Conservation (phyloP, 2,113 vertebrate species). For the Xiphophorus hellerii region DNA sequence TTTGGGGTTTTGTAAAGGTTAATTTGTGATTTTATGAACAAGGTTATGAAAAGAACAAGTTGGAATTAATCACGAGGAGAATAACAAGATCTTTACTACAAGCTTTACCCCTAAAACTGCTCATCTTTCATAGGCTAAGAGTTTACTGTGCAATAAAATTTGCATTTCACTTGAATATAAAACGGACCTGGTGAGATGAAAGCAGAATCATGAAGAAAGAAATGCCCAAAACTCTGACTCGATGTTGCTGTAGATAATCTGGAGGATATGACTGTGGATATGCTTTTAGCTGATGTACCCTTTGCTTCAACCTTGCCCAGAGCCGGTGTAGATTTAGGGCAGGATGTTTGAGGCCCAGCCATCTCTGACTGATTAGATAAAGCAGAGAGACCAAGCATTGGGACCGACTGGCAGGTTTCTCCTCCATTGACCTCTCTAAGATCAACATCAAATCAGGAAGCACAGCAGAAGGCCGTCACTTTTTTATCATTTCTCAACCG, state of each 20-base stretch:
- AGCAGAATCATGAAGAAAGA: constrained; percentile 18
- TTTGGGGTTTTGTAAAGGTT: constrained; percentile 4
- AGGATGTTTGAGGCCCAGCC: constrained; percentile 67
- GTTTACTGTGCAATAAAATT: constrained; percentile 11
- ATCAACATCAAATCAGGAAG: constrained; percentile 19
- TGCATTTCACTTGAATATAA: constrained; percentile 19
- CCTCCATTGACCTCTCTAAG: constrained; percentile 45
- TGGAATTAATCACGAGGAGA: constrained; percentile 11
- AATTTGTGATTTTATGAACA: constrained; percentile 18
- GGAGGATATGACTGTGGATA: constrained; percentile 58
- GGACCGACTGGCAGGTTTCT: constrained; percentile 61
- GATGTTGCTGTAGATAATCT: constrained; percentile 61
- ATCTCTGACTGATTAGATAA: constrained; percentile 79
- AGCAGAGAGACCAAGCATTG: constrained; percentile 69
- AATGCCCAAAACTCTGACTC: constrained; percentile 34
- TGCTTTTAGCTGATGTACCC: constrained; percentile 62
- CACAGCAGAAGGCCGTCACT: constrained; percentile 24
- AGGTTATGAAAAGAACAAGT: constrained; percentile 16
- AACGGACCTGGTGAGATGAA: constrained; percentile 33
- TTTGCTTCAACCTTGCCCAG: constrained; percentile 76
- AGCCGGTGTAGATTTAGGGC: constrained; percentile 68
- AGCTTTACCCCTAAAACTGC: constrained; percentile 12
- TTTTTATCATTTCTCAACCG: constrained; percentile 23
- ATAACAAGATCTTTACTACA: constrained; percentile 14
- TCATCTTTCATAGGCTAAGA: constrained; percentile 7